A percentile compares a stretch with the other conserved stretches of the same genome.
phyloP scores from a whole-genome alignment of 2,113 vertebrate genomes.

The Chloropsis cyanopogon region DNA sequence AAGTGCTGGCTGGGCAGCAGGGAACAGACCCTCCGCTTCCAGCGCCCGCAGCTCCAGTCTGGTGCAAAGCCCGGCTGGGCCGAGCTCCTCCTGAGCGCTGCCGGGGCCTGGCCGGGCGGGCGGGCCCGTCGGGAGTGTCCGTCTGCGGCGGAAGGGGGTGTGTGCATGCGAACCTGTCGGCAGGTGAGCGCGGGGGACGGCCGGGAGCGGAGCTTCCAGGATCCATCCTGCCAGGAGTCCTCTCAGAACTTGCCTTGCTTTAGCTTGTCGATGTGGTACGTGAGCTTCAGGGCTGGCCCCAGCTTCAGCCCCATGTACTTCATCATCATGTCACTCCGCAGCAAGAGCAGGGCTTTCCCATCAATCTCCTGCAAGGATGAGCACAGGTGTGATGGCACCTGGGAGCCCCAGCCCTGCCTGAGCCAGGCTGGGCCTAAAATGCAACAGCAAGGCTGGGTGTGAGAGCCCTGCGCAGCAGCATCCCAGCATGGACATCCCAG shows the following conservation, averaged over 20 bases:
- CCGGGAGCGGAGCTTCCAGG: not conserved
- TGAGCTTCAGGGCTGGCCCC: conserved; percentile 94
- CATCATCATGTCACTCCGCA: conserved; percentile 94
- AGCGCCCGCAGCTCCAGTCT: rapidly evolving
- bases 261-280: conserved; percentile 95
- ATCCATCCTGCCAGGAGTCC: not conserved
- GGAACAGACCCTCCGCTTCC: not conserved
- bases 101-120: not conserved
- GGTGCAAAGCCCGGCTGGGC: not conserved
- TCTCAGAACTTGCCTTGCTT: conserved; percentile 87
- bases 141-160: not conserved
- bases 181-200: not conserved
- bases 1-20: not conserved
- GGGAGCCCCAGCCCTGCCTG: not conserved
- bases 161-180: conserved; percentile 19
- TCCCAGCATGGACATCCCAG: rapidly evolving
- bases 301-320: conserved; percentile 99
- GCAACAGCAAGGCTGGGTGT: not conserved
- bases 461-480: not conserved
- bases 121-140: not conserved
- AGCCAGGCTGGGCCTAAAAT: rapidly evolving
- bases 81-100: not conserved
- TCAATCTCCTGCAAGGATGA: conserved; percentile 85
- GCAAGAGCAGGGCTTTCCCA: conserved; percentile 86
- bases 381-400: not conserved